These are phyloP conservation scores for Microctonus hyperodae DNA, from an alignment of 2,888 invertebrate genomes.

Conservation along the genomic window DNA sequence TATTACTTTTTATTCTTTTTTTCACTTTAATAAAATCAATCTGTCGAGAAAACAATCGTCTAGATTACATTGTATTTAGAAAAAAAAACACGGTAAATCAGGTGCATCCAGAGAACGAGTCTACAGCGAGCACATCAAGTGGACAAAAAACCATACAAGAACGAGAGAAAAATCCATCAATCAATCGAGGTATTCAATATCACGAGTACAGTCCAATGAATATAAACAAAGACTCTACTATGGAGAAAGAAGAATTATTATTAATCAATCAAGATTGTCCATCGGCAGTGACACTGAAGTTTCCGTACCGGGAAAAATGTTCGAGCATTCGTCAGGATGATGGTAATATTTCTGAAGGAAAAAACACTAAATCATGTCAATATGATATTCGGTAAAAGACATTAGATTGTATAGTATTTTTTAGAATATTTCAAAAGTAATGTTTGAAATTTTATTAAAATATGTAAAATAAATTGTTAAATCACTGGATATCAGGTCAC, in stretches of 20 bases:
- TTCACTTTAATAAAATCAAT: not conserved
- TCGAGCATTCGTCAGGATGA: not conserved
- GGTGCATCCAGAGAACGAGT: constrained; percentile 8
- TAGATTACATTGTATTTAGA: constrained; percentile 24
- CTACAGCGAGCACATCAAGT: not conserved
- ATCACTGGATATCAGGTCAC: not conserved
- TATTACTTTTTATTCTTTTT: not conserved
- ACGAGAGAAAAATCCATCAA: not conserved
- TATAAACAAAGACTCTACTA: not conserved
- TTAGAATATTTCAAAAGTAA: not conserved
- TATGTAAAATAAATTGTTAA: not conserved
- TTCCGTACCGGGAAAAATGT: not conserved
- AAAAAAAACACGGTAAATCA: constrained; percentile 25
- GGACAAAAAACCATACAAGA: not conserved
- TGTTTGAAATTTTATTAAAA: not conserved
- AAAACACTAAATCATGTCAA: not conserved
- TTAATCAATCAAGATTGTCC: not conserved
- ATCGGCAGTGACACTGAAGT: not conserved
- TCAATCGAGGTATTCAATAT: not conserved
- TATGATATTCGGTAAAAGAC: not conserved
- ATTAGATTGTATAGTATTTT: not conserved
- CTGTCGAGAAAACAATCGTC: constrained; percentile 14
- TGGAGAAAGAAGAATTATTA: not conserved
- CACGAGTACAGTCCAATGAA: not conserved
- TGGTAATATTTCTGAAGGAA: not conserved